Conservation (phyloP, 2,113 vertebrate genomes). For the Terrapene triunguis region DNA sequence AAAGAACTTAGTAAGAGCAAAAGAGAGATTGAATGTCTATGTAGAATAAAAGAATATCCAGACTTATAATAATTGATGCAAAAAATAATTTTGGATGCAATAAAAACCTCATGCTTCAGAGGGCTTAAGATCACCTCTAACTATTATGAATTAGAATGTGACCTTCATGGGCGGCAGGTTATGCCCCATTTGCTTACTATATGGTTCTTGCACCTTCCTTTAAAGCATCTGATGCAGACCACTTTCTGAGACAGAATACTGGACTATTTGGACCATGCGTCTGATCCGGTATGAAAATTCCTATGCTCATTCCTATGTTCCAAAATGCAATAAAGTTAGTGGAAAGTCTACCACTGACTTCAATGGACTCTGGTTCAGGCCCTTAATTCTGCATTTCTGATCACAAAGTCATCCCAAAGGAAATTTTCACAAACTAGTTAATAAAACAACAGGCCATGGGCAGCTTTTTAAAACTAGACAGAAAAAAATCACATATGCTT, state of each 20-base stretch:
- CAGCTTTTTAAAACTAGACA: not conserved
- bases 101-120: not conserved
- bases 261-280: rapidly evolving
- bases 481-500: not conserved
- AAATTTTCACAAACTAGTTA: not conserved
- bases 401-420: not conserved
- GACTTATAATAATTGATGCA: not conserved
- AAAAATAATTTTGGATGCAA: rapidly evolving
- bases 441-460: not conserved
- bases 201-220: not conserved
- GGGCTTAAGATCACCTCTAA: not conserved
- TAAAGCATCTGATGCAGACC: rapidly evolving
- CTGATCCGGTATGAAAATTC: not conserved
- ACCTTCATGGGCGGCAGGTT: not conserved
- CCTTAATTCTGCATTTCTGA: not conserved
- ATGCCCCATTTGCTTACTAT: not conserved
- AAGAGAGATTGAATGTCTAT: not conserved
- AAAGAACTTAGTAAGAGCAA: not conserved
- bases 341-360: not conserved
- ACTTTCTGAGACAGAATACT: not conserved
- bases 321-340: not conserved
- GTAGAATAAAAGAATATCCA: not conserved
- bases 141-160: not conserved
- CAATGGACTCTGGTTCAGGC: not conserved
- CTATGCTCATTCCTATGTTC: not conserved